phyloP scores from a whole-genome alignment of 2,797 vertebrate species.

The Triplophysa bombifrons region DNA sequence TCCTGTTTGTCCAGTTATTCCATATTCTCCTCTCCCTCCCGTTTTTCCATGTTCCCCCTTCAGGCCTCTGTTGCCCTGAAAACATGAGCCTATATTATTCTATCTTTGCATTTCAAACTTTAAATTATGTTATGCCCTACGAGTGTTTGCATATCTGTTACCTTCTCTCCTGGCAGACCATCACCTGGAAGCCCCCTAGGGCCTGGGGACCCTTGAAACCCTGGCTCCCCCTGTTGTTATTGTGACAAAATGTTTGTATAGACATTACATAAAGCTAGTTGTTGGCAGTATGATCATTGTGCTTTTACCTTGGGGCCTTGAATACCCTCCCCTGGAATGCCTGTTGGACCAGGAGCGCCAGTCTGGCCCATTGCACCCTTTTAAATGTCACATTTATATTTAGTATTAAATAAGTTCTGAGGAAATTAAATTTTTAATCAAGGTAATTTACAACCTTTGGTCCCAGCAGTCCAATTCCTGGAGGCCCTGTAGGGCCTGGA shows the following conservation, averaged over 20 bases:
- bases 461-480: slow-evolving; percentile 72
- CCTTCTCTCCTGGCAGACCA: slow-evolving; percentile 85
- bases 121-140: background rate
- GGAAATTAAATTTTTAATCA: background rate
- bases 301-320: slow-evolving; percentile 83
- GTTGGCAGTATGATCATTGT: background rate
- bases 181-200: slow-evolving; percentile 82
- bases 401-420: background rate
- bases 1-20: slow-evolving; percentile 80
- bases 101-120: background rate
- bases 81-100: background rate
- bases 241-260: background rate
- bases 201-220: slow-evolving; percentile 81
- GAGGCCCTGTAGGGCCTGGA: slow-evolving; percentile 73
- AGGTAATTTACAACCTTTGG: slow-evolving; percentile 73
- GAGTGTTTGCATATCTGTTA: slow-evolving; percentile 57
- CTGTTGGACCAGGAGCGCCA: slow-evolving; percentile 77
- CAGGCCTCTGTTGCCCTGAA: slow-evolving; percentile 80
- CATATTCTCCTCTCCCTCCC: slow-evolving; percentile 81
- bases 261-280: too few relatives aligned
- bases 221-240: slow-evolving; percentile 79
- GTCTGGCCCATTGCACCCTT: slow-evolving; percentile 82
- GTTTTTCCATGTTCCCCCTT: slow-evolving; percentile 79
- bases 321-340: slow-evolving; percentile 82
- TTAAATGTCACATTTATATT: slow-evolving; percentile 21